Evolutionary conservation across 2,113 vertebrate genomes (phyloP), one percentile per base, ranked within the genome.

Genomic region (Hemicordylus capensis): DNA sequence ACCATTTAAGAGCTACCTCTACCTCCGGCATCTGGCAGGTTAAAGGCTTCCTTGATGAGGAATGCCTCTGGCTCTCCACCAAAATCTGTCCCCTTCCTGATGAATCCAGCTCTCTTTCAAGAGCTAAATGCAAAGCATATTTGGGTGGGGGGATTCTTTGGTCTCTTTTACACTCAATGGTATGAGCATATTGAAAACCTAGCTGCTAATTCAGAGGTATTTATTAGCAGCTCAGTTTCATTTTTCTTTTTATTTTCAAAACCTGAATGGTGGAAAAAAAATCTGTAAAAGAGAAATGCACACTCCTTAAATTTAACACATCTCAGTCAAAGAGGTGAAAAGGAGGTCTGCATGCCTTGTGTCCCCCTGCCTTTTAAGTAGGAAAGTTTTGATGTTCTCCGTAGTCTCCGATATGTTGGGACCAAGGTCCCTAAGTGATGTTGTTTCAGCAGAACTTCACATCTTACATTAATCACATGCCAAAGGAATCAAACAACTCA

Each of bases 61-160:
- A 77, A 61, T 54, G 7, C 20, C 76, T 81, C 22, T 81, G 34
- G 4, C 81, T 85, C 28, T 73, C 51, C 2, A 26, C 31, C 54
- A 89, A 54, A 20, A 73, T 67, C 46, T 48, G 3, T 17, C 37
- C 48, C 24, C 28, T 37, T 9, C 31, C 81, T 5, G 8, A 64
- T 85, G 87, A 88, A 79, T 54, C 81, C 54, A 0, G 0, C 48
- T 56, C 39, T 56, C 26, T 46, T 11, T 14, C 22, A 88, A 88
- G 31, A 87, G 3, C 56, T 85, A 83, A 94, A 91, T 85, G 61
- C 28, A 89, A 90, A 94, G 46, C 87, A 91, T 14, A n/a, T n/a
- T n/a, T n/a, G n/a, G n/a, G 59, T 83, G 81, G 22, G 26, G 20
- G 51, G 2, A 59, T 56, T 22, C 70, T 44, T 83, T 59, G 66